Evolutionary conservation across 64 coral and sea anemone species (phyloP).

Genomic region (Montipora efflorescens): DNA sequence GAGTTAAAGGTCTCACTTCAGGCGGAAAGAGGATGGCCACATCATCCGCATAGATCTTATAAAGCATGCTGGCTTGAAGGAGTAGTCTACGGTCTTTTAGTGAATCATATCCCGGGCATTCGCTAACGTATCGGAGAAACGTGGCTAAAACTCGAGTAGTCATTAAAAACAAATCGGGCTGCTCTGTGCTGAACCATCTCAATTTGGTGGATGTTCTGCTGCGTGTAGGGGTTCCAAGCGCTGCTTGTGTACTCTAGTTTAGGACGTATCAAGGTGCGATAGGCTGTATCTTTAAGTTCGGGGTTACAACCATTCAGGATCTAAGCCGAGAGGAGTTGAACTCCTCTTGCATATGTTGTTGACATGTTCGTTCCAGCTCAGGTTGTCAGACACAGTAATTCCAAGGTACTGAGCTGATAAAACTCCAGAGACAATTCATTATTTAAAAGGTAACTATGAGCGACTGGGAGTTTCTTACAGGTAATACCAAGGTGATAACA

Average conservation of each 20-base stretch:
- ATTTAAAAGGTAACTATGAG: no score
- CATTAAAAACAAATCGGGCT: conserved; percentile 53
- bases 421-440: no score
- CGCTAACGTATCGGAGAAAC: neutral
- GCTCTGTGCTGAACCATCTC: conserved; percentile 57
- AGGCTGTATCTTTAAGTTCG: no score
- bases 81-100: neutral
- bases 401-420: no score
- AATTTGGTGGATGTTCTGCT: conserved; percentile 34
- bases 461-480: no score
- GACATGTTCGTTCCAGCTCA: neutral
- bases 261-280: conserved; percentile 5
- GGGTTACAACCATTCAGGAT: no score
- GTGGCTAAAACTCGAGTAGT: neutral
- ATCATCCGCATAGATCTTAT: conserved; percentile 36
- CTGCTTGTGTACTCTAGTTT: conserved; percentile 35
- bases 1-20: no score
- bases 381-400: no score
- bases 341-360: neutral
- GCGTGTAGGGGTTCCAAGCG: conserved; percentile 41
- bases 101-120: conserved; percentile 16
- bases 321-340: neutral
- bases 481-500: no score
- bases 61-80: conserved; percentile 10
- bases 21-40: neutral